Percentiles rank a stretch among this genome's conserved stretches.
phyloP scores from a whole-genome alignment of 2,113 vertebrate genomes.

The Actenoides lindsayi region DNA sequence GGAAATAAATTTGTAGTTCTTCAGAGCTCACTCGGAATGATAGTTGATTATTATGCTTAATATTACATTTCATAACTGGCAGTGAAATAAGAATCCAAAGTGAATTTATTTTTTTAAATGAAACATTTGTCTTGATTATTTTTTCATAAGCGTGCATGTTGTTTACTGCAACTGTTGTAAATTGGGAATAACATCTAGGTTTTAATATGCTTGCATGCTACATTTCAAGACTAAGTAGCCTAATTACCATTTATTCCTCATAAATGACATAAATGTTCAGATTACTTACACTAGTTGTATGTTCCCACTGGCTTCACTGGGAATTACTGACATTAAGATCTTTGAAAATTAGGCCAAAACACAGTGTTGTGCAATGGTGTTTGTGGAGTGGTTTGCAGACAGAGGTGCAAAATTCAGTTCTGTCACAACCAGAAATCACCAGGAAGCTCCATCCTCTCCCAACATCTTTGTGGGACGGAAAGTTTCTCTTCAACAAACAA shows the following conservation, averaged over 20 bases:
- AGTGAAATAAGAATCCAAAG: slow-evolving; percentile 28
- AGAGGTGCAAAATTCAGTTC: neutral
- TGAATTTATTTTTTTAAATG: neutral
- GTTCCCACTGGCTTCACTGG: neutral
- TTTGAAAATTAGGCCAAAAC: neutral
- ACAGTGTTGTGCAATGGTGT: neutral
- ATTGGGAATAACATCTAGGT: neutral
- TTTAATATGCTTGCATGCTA: neutral
- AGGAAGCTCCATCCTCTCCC: neutral
- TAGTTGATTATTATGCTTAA: neutral
- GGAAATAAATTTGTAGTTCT: neutral
- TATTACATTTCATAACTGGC: neutral
- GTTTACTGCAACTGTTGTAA: neutral
- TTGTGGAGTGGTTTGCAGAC: neutral
- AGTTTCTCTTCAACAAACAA: neutral
- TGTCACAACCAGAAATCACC: neutral
- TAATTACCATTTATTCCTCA: neutral
- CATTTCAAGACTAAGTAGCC: neutral
- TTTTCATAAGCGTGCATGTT: neutral
- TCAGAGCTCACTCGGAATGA: neutral
- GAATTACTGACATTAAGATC: neutral
- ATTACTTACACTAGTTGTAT: neutral
- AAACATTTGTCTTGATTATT: neutral
- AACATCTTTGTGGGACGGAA: neutral
- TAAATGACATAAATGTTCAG: neutral